Conservation (phyloP, 2,113 vertebrate species). For the Athene noctua region DNA sequence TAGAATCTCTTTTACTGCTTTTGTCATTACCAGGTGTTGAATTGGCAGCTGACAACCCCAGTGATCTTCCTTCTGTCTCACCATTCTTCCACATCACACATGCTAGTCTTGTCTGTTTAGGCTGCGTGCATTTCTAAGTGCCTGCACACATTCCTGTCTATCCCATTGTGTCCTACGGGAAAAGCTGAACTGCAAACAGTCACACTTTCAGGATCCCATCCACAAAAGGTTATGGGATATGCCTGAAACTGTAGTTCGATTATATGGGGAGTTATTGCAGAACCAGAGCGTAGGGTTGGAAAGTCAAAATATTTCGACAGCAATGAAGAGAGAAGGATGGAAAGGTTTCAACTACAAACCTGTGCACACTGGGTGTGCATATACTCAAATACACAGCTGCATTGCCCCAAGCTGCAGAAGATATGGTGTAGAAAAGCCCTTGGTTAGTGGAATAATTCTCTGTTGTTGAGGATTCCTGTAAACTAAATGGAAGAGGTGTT, state of each 20-base stretch:
- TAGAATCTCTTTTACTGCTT: not conserved
- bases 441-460: not conserved
- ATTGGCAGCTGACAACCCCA: not conserved
- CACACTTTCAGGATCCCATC: not conserved
- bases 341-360: not conserved
- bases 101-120: not conserved
- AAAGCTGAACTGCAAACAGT: not conserved
- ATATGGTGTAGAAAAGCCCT: not conserved
- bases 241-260: not conserved
- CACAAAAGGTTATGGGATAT: too few relatives aligned
- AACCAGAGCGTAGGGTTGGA: not conserved
- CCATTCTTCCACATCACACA: rapidly evolving
- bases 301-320: not conserved
- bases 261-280: not conserved
- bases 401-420: not conserved
- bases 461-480: not conserved
- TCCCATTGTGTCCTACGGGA: not conserved
- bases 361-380: rapidly evolving
- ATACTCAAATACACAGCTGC: not conserved
- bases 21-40: not conserved
- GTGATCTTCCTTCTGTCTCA: not conserved
- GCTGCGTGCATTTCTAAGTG: not conserved
- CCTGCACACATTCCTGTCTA: not conserved
- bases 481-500: not conserved
- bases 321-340: not conserved